These are phyloP conservation scores for Eustalomyia histrio DNA, from an alignment of 2,888 invertebrate genomes.

Conservation along the genomic window DNA sequence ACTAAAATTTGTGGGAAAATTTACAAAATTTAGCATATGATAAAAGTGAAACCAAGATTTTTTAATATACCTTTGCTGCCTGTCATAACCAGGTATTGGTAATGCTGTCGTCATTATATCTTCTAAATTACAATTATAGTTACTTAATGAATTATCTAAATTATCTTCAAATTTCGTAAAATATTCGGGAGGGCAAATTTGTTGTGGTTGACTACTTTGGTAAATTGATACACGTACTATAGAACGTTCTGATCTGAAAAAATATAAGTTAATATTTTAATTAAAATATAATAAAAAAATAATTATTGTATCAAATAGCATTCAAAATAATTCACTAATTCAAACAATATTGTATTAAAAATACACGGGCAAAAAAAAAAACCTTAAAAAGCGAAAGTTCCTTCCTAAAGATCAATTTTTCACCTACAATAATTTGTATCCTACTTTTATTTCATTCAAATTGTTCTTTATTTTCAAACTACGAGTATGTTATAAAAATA, in stretches of 20 bases:
- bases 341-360: no score
- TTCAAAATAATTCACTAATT: no score
- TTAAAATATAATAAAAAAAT: background rate
- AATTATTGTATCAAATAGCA: no score
- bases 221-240: slow-evolving; percentile 91
- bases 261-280: background rate
- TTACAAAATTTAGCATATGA: no score
- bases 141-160: slow-evolving; percentile 75
- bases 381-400: background rate
- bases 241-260: slow-evolving; percentile 86
- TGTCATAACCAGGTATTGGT: slow-evolving; percentile 76
- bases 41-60: no score
- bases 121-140: slow-evolving; percentile 76
- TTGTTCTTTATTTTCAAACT: background rate
- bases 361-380: no score
- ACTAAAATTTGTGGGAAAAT: no score
- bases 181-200: slow-evolving; percentile 81
- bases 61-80: slow-evolving; percentile 77
- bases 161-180: slow-evolving; percentile 75
- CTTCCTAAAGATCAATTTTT: no score
- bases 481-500: no score
- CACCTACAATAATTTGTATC: background rate
- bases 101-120: slow-evolving; percentile 76
- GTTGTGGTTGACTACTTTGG: slow-evolving; percentile 89
- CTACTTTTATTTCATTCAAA: background rate